Evolutionary conservation across 2,888 invertebrate species (phyloP), one percentile per base, ranked within the genome.

Genomic region (Crossocerus cetratus): DNA sequence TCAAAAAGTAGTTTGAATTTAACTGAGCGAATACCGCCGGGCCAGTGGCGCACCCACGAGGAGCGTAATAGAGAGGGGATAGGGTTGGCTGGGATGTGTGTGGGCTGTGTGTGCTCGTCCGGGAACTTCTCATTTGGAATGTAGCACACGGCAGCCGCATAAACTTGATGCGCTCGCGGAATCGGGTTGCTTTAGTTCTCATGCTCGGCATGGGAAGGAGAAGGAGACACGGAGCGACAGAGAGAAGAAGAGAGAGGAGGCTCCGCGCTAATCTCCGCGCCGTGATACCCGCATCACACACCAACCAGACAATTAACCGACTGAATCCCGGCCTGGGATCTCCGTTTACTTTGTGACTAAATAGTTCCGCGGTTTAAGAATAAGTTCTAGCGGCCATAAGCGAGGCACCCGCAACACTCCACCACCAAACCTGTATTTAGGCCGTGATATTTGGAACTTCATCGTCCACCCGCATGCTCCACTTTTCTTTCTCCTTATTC

Each of bases 111-210:
- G 23, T 32, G 57, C 54, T 69, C 32, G 32, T 32, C 21, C 54
- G 58, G 22, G 44, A 71, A 72, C 67, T 69, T 61, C 69, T 57
- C 69, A 60, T 69, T 67, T 44, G 43, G 64, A 67, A 72, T 72
- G 76, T 72, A 72, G 68, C 74, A 59, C 71, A 66, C 56, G 60
- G 58, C 73, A 20, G 18, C 23, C 70, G 73, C 73, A 82, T 80
- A 77, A 81, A 81, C 80, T 82, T 63, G 67, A 80, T 61, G 67
- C 77, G 68, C 75, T 32, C 32, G 32, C 32, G 32, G 71, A 72
- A 80, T 80, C 82, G 68, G 61, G 65, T 69, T 67, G 67, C 72
- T 78, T 78, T 78, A 82, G 66, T 77, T 71, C 78, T 61, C 69
- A 57, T 65, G 74, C 74, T 74, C 44, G 55, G 65, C 69, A 58